These are phyloP conservation scores for Megalopta genalis DNA, from an alignment of 1,140 invertebrate species.

Conservation along the genomic window DNA sequence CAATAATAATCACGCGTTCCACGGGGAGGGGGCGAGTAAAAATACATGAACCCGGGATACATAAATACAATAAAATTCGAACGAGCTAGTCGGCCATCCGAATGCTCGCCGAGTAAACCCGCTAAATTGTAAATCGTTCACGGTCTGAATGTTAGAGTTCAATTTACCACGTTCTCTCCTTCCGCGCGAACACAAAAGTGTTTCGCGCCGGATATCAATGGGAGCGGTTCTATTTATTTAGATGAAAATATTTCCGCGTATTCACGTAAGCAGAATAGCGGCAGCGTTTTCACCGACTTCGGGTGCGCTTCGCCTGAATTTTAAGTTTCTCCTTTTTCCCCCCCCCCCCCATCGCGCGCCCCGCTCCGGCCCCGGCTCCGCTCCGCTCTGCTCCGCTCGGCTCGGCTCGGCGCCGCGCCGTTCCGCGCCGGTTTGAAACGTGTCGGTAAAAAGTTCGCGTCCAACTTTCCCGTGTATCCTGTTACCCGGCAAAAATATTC, in stretches of 20 bases:
- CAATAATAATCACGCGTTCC: background rate
- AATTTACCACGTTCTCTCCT: background rate
- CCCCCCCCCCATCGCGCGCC: background rate
- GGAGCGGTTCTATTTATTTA: constrained; percentile 1
- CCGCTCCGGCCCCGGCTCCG: no score
- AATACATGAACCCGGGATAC: background rate
- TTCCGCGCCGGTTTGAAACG: background rate
- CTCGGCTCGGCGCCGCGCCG: background rate
- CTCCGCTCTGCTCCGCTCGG: no score
- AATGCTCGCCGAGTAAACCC: background rate
- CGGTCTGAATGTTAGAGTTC: constrained; percentile 5
- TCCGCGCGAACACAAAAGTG: background rate
- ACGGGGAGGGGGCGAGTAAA: background rate
- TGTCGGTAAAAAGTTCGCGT: constrained; percentile 19
- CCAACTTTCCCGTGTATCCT: constrained; percentile 10
- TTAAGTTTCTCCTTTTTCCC: background rate
- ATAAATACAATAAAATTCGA: background rate
- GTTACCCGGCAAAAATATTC: constrained; percentile 10
- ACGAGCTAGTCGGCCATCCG: background rate
- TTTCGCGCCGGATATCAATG: background rate
- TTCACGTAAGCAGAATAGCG: constrained; percentile 1
- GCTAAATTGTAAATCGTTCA: background rate
- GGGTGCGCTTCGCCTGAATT: background rate
- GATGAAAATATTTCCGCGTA: background rate
- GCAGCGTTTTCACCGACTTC: background rate